phyloP scores from a whole-genome alignment of 2,113 vertebrate species.

The Halcyon malimbica region DNA sequence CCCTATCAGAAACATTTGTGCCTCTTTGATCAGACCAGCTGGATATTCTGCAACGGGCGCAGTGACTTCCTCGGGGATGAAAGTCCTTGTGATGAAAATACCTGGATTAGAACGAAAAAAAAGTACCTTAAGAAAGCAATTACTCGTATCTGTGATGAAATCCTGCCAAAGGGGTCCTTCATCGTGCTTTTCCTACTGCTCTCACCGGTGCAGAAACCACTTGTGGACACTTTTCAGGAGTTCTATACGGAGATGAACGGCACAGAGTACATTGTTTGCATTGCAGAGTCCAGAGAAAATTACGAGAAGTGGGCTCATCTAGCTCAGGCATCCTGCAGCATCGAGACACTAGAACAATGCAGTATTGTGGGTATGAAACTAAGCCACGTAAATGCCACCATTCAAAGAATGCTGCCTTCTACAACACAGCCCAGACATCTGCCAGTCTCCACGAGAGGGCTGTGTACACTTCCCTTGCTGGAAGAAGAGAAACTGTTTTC shows the following conservation, averaged over 20 bases:
- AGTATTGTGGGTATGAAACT: constrained; percentile 84
- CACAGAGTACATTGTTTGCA: constrained; percentile 79
- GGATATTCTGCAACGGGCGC: constrained; percentile 88
- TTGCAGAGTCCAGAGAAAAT: constrained; percentile 75
- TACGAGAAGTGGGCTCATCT: constrained; percentile 76
- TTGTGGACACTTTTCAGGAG: constrained; percentile 80
- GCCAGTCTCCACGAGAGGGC: constrained; percentile 67
- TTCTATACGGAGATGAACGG: constrained; percentile 84
- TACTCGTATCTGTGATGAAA: constrained; percentile 79
- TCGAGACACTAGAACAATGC: constrained; percentile 55
- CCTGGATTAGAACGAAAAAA: constrained; percentile 80
- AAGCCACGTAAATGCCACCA: constrained; percentile 79
- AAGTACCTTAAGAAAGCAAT: constrained; percentile 75
- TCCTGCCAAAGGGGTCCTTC: constrained; percentile 77
- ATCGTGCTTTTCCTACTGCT: constrained; percentile 80
- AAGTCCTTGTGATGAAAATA: constrained; percentile 76
- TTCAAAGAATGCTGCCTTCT: constrained; percentile 66
- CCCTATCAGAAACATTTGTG: constrained; percentile 62
- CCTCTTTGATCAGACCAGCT: constrained; percentile 83
- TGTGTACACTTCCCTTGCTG: constrained; percentile 69
- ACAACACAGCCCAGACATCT: constrained; percentile 59
- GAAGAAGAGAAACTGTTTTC: constrained; percentile 80
- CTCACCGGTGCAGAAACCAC: constrained; percentile 77
- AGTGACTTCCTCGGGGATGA: constrained; percentile 77
- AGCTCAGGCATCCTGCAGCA: constrained; percentile 74